Percentiles rank a stretch among this genome's conserved stretches.
phyloP scores from a whole-genome alignment of 2,797 vertebrate species.

The Aulostomus chinensis region DNA sequence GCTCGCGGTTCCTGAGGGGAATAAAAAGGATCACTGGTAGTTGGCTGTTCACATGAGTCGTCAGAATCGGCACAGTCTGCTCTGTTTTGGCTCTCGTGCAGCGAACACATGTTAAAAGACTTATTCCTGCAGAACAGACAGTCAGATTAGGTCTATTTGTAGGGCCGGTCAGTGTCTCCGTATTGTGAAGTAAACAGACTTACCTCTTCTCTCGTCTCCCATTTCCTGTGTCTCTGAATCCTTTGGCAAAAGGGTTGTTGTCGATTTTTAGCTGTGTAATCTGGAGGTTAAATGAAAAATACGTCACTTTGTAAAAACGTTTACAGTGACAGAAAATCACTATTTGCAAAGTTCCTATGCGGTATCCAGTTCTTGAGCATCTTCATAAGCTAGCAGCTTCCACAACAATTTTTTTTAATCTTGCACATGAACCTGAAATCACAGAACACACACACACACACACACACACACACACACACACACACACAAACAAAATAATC shows the following conservation, averaged over 20 bases:
- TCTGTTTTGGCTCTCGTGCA: conserved; percentile 86
- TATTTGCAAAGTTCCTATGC: too few relatives aligned
- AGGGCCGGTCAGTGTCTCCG: too few relatives aligned
- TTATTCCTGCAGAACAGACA: conserved; percentile 78
- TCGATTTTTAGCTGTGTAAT: conserved; percentile 97
- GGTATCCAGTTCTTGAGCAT: too few relatives aligned
- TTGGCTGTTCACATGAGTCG: conserved; percentile 85
- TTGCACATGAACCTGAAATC: too few relatives aligned
- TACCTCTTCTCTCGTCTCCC: conserved; percentile 95
- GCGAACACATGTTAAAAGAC: conserved; percentile 81
- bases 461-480: too few relatives aligned
- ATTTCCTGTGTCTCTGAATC: conserved; percentile 96
- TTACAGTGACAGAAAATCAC: too few relatives aligned
- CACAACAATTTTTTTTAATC: too few relatives aligned
- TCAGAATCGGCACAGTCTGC: conserved; percentile 89
- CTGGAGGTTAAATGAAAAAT: too few relatives aligned
- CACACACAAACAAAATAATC: too few relatives aligned
- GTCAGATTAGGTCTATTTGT: neutral
- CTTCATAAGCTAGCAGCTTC: too few relatives aligned
- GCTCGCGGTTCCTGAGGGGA: conserved; percentile 75
- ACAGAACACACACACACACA: too few relatives aligned
- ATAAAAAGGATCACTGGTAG: conserved; percentile 80
- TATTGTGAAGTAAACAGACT: conserved; percentile 23
- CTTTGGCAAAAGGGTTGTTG: conserved; percentile 98
- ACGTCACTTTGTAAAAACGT: too few relatives aligned